phyloP scores from a whole-genome alignment of 2,797 vertebrate genomes.

The Zalophus californianus region DNA sequence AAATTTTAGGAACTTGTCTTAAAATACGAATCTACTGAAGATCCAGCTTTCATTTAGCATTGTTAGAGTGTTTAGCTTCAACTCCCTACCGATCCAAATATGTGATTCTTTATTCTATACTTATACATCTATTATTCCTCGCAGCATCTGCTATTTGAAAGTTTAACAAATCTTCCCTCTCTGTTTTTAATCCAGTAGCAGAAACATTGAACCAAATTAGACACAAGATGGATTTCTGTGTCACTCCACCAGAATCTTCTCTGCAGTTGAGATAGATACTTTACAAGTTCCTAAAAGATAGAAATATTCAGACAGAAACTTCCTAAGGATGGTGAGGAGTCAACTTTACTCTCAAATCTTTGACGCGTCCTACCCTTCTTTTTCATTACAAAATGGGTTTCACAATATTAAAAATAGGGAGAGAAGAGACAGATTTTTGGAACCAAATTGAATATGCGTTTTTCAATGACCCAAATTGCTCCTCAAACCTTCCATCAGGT shows the following conservation, averaged over 20 bases:
- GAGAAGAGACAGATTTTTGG: not conserved
- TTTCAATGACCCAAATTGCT: not conserved
- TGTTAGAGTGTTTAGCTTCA: not conserved
- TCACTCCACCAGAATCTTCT: not conserved
- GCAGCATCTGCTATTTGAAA: not conserved
- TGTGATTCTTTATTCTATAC: conserved; percentile 4
- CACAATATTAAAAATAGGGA: not conserved
- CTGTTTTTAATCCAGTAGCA: not conserved
- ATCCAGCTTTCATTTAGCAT: not conserved
- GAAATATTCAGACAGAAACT: not conserved
- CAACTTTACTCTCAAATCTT: not conserved
- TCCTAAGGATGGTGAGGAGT: not conserved
- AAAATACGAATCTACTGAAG: conserved; percentile 52
- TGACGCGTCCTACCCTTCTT: not conserved
- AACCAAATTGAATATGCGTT: not conserved
- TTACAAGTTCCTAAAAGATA: not conserved
- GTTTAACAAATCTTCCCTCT: not conserved
- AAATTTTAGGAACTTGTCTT: conserved; percentile 63
- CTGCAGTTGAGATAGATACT: not conserved
- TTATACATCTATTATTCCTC: conserved; percentile 18
- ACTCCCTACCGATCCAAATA: not conserved
- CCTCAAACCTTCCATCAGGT: not conserved
- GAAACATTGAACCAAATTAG: conserved; percentile 45
- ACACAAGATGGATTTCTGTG: not conserved
- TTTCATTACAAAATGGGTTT: not conserved